Evolutionary conservation across 2,797 vertebrate genomes (phyloP).

Genomic region (Thaleichthys pacificus): DNA sequence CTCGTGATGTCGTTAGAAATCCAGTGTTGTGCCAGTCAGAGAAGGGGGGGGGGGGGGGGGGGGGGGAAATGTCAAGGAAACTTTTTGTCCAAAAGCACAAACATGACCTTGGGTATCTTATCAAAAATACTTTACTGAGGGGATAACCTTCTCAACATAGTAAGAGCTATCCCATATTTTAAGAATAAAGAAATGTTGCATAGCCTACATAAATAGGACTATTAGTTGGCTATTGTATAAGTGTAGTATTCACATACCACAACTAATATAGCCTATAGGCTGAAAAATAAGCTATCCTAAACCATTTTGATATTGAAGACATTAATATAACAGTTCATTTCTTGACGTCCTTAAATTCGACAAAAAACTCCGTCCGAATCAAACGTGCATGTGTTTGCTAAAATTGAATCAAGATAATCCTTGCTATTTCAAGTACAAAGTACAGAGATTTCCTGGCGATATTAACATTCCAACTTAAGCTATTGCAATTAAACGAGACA

Average conservation of each 20-base stretch:
- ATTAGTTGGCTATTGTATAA: background rate
- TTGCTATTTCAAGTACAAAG: slow-evolving; percentile 54
- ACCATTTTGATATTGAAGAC: slow-evolving; percentile 1
- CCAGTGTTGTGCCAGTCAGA: slow-evolving; percentile 28
- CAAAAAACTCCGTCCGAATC: background rate
- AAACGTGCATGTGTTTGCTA: background rate
- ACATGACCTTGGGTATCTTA: slow-evolving; percentile 63
- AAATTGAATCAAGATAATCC: slow-evolving; percentile 27
- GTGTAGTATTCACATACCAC: background rate
- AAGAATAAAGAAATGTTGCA: background rate
- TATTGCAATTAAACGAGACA: slow-evolving; percentile 60
- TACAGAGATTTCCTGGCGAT: slow-evolving; percentile 45
- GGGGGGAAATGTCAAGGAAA: background rate
- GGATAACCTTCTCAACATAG: background rate
- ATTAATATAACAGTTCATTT: background rate
- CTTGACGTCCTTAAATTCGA: slow-evolving; percentile 5
- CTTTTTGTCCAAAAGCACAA: background rate
- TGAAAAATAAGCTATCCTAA: background rate
- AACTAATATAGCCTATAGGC: background rate
- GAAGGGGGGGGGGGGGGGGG: background rate
- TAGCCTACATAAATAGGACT: slow-evolving; percentile 8
- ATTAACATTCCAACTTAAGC: slow-evolving; percentile 65
- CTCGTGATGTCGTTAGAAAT: slow-evolving; percentile 59
- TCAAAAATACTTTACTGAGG: slow-evolving; percentile 22
- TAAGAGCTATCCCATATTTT: background rate